phyloP scores from a whole-genome alignment of 2,797 vertebrate species.

The Salarias fasciatus region DNA sequence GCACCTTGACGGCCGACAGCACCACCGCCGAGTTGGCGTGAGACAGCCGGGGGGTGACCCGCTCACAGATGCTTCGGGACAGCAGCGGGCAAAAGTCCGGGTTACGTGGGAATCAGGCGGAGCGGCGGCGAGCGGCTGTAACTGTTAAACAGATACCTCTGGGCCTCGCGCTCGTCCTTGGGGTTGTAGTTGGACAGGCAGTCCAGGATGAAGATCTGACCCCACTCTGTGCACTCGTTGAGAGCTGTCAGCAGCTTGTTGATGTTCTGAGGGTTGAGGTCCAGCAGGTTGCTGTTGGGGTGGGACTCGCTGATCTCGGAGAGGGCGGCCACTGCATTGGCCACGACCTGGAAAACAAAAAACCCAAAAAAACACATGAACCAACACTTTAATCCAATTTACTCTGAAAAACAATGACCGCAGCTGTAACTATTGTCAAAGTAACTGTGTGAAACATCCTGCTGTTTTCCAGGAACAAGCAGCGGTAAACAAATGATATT shows the following conservation, averaged over 20 bases:
- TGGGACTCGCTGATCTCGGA: conserved; percentile 98
- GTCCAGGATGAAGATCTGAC: conserved; percentile 98
- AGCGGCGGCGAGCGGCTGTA: not conserved
- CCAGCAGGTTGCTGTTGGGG: conserved; percentile 96
- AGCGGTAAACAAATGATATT: too few relatives aligned
- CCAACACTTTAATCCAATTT: too few relatives aligned
- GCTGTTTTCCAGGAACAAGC: too few relatives aligned
- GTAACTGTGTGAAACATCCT: too few relatives aligned
- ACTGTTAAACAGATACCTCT: conserved; percentile 83
- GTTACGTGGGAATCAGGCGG: not conserved
- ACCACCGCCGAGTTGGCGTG: conserved; percentile 99
- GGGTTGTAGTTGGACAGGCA: conserved; percentile 97
- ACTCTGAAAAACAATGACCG: too few relatives aligned
- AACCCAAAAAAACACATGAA: too few relatives aligned
- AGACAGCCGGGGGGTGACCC: conserved; percentile 96
- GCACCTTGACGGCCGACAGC: conserved; percentile 96
- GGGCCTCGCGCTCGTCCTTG: conserved; percentile 95
- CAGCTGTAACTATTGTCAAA: too few relatives aligned
- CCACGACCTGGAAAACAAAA: conserved; percentile 87
- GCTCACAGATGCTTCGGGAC: conserved; percentile 91
- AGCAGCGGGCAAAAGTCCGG: not conserved
- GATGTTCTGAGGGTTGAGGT: conserved; percentile 97
- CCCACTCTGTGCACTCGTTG: conserved; percentile 98
- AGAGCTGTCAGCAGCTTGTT: conserved; percentile 97
- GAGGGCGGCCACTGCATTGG: conserved; percentile 95